A percentile compares a stretch with the other conserved stretches of the same genome.
Conservation (phyloP, 2,797 vertebrate species). For the Micromesistius poutassou region DNA sequence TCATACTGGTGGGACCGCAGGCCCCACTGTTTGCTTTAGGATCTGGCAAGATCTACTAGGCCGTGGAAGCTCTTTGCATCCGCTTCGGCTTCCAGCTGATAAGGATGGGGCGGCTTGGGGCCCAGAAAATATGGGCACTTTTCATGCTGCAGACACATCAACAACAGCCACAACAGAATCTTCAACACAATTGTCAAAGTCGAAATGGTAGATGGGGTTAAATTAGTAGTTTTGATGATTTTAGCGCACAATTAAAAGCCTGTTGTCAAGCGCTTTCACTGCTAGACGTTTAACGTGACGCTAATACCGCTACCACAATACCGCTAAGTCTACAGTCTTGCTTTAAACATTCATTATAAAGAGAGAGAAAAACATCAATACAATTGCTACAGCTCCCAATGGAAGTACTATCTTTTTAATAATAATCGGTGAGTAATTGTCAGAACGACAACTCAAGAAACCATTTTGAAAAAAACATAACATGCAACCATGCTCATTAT, state of each 20-base stretch:
- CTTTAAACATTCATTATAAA: conserved; percentile 19
- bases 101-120: conserved; percentile 38
- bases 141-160: conserved; percentile 20
- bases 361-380: conserved; percentile 29
- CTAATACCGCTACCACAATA: neutral
- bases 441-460: neutral
- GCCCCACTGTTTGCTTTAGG: conserved; percentile 65
- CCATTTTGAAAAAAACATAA: neutral
- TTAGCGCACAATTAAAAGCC: neutral
- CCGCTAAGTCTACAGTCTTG: conserved; percentile 5
- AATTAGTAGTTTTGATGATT: neutral
- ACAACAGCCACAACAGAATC: neutral
- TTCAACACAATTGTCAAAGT: neutral
- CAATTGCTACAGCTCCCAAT: conserved; percentile 34
- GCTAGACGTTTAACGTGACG: neutral
- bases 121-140: conserved; percentile 27
- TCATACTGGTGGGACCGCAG: conserved; percentile 57
- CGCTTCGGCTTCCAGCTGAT: conserved; percentile 56
- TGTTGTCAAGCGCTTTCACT: neutral
- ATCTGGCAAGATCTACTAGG: conserved; percentile 53
- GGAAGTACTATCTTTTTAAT: conserved; percentile 7
- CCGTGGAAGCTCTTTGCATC: conserved; percentile 51
- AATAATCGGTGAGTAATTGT: neutral
- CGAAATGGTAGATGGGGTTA: neutral
- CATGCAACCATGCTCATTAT: neutral